Conservation (phyloP, 64 coral and sea anemone species). For the Montipora efflorescens region DNA sequence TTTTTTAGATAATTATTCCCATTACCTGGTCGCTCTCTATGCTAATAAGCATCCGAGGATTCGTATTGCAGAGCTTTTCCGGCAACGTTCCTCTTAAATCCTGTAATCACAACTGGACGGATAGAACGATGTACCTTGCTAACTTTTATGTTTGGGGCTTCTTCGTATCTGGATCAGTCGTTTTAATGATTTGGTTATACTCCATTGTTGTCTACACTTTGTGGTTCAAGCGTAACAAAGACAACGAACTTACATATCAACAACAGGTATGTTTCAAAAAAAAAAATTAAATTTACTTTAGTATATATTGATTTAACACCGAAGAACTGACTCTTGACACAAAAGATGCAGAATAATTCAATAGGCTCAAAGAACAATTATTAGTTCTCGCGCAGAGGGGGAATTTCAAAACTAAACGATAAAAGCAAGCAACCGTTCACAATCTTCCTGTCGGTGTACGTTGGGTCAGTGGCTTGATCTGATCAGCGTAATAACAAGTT, state of each 20-base stretch:
- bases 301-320: too few relatives aligned
- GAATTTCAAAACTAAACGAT: too few relatives aligned
- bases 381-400: too few relatives aligned
- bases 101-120: slow-evolving; percentile 28
- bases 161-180: slow-evolving; percentile 3
- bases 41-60: not conserved
- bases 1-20: not conserved
- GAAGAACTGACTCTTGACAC: too few relatives aligned
- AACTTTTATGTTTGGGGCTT: not conserved
- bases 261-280: not conserved
- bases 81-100: not conserved
- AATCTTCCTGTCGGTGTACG: too few relatives aligned
- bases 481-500: too few relatives aligned
- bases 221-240: slow-evolving; percentile 31
- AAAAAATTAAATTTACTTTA: too few relatives aligned
- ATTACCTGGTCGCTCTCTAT: not conserved
- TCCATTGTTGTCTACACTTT: slow-evolving; percentile 49
- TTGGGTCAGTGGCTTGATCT: too few relatives aligned
- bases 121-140: not conserved
- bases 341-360: too few relatives aligned
- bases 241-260: not conserved
- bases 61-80: not conserved
- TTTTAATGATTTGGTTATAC: slow-evolving; percentile 12
- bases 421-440: too few relatives aligned
- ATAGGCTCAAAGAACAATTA: too few relatives aligned